phyloP scores from a whole-genome alignment of 2,113 vertebrate species.

The Odontesthes bonariensis region DNA sequence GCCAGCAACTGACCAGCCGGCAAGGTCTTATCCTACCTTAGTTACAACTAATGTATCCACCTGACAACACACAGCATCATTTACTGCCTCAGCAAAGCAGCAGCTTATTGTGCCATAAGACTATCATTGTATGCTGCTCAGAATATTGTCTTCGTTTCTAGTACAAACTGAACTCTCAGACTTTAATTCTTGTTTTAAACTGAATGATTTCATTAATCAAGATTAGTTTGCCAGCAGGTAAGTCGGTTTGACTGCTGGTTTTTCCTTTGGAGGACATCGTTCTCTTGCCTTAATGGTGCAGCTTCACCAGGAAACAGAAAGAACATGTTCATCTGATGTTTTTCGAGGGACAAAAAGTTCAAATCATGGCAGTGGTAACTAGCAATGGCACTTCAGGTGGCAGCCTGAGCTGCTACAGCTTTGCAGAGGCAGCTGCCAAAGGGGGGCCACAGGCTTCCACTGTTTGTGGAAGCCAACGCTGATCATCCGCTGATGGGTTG shows the following conservation, averaged over 20 bases:
- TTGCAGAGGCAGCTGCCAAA: too few species aligned
- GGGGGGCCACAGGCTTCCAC: too few species aligned
- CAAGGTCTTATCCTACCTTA: background rate
- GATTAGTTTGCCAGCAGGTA: background rate
- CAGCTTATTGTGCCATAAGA: too few species aligned
- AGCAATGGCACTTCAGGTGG: too few species aligned
- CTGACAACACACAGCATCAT: background rate
- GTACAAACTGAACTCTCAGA: too few species aligned
- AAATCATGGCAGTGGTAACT: too few species aligned
- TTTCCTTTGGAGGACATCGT: background rate
- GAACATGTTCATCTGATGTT: background rate
- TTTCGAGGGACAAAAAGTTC: background rate
- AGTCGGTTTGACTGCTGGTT: background rate
- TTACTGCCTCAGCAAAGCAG: too few species aligned
- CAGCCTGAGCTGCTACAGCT: too few species aligned
- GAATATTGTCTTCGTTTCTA: too few species aligned
- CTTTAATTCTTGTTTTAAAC: background rate
- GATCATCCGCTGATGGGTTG: too few species aligned
- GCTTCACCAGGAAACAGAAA: background rate
- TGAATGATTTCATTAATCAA: background rate
- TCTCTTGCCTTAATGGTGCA: background rate
- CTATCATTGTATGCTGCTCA: too few species aligned
- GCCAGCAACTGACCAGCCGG: background rate
- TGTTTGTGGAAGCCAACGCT: too few species aligned
- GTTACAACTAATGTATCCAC: background rate